A percentile compares a stretch with the other conserved stretches of the same genome.
phyloP scores from a whole-genome alignment of 1,140 invertebrate species.

The Apis dorsata region DNA sequence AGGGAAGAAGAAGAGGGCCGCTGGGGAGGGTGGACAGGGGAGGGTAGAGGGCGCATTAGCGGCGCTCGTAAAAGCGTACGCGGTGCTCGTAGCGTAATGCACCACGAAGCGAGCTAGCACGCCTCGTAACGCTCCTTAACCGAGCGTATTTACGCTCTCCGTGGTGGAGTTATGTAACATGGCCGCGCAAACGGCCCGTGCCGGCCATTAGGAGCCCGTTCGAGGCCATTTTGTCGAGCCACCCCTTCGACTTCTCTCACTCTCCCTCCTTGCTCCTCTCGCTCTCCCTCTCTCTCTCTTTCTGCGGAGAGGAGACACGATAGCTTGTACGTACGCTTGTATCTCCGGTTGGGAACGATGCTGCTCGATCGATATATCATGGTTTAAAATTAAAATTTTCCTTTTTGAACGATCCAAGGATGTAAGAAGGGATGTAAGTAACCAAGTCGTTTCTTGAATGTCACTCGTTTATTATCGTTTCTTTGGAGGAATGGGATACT shows the following conservation, averaged over 20 bases:
- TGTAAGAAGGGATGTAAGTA: no score
- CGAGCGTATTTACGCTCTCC: slow-evolving; percentile 47
- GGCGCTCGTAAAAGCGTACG: slow-evolving; percentile 48
- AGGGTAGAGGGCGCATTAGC: slow-evolving; percentile 37
- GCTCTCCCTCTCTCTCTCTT: background rate
- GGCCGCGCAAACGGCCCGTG: slow-evolving; percentile 50
- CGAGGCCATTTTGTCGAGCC: slow-evolving; percentile 48
- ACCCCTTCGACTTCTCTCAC: slow-evolving; percentile 20
- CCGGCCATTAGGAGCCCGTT: slow-evolving; percentile 50
- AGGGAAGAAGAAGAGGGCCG: background rate
- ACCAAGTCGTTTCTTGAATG: no score
- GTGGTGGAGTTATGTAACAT: slow-evolving; percentile 44
- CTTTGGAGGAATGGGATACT: no score
- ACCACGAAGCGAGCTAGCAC: slow-evolving; percentile 29
- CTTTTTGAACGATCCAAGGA: no score
- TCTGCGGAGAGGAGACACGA: no score
- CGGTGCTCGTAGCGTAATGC: slow-evolving; percentile 34
- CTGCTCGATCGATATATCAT: no score
- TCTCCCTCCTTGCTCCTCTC: background rate
- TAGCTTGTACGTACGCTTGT: no score
- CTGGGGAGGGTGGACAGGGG: background rate
- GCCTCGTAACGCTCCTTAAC: slow-evolving; percentile 48
- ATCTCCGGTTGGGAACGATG: no score
- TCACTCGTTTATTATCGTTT: no score
- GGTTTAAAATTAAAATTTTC: no score